Conservation (phyloP, 2,113 vertebrate species). For the Benitochromis conjunctus region DNA sequence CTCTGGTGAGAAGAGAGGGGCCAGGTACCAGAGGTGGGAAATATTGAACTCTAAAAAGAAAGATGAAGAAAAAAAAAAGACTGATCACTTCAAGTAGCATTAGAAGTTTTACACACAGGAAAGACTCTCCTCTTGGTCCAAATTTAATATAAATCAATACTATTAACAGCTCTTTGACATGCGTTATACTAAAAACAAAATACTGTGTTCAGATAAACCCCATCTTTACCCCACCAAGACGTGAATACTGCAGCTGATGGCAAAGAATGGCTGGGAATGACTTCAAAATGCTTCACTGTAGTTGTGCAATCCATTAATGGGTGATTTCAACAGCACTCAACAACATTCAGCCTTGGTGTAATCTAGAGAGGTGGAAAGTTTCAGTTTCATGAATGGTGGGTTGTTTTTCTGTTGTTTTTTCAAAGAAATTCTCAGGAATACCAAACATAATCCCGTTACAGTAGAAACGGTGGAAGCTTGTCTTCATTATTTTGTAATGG, state of each 20-base stretch:
- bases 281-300: neutral
- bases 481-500: neutral
- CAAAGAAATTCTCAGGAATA: neutral
- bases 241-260: neutral
- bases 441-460: neutral
- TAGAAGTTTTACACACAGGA: neutral
- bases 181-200: neutral
- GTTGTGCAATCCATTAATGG: neutral
- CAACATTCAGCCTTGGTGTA: neutral
- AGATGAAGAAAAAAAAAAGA: neutral
- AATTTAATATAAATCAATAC: neutral
- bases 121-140: neutral
- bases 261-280: neutral
- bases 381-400: neutral
- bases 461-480: neutral
- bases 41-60: conserved; percentile 65
- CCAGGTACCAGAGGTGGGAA: conserved; percentile 59
- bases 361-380: neutral
- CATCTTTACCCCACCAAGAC: neutral
- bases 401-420: neutral
- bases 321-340: neutral
- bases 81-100: neutral
- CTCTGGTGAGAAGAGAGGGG: conserved; percentile 60
- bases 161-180: neutral
- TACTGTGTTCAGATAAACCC: neutral